Conservation (phyloP, 1,140 invertebrate genomes). For the Drosophila micromelanica region DNA sequence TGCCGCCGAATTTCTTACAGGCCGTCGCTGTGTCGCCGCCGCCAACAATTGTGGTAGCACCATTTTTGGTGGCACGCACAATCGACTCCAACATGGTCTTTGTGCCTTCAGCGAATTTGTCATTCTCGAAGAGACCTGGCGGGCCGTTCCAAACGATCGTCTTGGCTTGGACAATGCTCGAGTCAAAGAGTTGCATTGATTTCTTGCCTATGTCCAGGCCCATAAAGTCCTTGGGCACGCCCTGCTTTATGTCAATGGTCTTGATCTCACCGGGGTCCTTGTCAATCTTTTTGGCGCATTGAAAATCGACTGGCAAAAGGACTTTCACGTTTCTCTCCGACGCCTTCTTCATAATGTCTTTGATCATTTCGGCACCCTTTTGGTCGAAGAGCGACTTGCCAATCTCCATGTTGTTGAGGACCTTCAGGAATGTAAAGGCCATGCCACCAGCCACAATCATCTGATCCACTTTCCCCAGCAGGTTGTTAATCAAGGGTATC, state of each 20-base stretch:
- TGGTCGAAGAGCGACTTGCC: slow-evolving; percentile 96
- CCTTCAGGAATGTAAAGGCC: slow-evolving; percentile 99
- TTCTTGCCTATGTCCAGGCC: slow-evolving; percentile 97
- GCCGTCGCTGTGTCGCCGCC: slow-evolving; percentile 99
- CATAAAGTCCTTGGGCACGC: slow-evolving; percentile 96
- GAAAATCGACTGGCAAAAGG: slow-evolving; percentile 98
- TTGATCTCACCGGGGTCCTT: slow-evolving; percentile 93
- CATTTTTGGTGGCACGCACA: slow-evolving; percentile 91
- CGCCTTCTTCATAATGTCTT: slow-evolving; percentile 95
- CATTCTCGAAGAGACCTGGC: slow-evolving; percentile 98
- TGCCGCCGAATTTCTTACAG: slow-evolving; percentile 97
- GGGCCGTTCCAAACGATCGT: slow-evolving; percentile 99
- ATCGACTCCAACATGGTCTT: slow-evolving; percentile 96
- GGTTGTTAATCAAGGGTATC: slow-evolving; percentile 98
- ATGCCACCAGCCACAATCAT: slow-evolving; percentile 99
- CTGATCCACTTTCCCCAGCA: slow-evolving; percentile 98
- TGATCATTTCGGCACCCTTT: slow-evolving; percentile 97
- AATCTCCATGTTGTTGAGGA: slow-evolving; percentile 96
- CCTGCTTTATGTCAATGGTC: slow-evolving; percentile 89
- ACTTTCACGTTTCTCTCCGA: slow-evolving; percentile 96
- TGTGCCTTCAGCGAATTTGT: slow-evolving; percentile 96
- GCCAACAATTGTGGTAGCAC: slow-evolving; percentile 95
- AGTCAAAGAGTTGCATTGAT: slow-evolving; percentile 90
- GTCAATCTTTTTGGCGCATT: slow-evolving; percentile 97
- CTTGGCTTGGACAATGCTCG: slow-evolving; percentile 94